Percentiles rank a stretch among this genome's conserved stretches.
phyloP scores from a whole-genome alignment of 2,113 vertebrate genomes.

The Oriolus oriolus region DNA sequence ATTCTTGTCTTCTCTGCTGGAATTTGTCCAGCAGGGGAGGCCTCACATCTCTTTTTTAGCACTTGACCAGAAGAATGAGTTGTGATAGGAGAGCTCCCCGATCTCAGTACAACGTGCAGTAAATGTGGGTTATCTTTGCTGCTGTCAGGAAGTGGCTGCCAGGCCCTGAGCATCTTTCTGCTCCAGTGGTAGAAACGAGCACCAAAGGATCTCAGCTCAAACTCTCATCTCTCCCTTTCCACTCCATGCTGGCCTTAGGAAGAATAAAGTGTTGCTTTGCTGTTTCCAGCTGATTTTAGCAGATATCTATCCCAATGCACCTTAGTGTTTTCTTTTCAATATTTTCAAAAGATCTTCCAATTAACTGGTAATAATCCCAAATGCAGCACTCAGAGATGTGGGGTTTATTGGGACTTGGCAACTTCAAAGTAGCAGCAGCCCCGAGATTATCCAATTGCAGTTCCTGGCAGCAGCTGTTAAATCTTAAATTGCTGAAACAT shows the following conservation, averaged over 20 bases:
- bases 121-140: neutral
- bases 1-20: neutral
- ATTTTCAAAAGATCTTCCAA: neutral
- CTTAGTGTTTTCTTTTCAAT: neutral
- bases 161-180: constrained; percentile 48
- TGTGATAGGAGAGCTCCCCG: neutral
- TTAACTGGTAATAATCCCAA: neutral
- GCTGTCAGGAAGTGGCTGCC: constrained; percentile 56
- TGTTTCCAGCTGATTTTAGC: neutral
- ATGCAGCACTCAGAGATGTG: neutral
- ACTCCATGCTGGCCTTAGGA: neutral
- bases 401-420: constrained; percentile 4
- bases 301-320: neutral
- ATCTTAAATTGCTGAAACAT: constrained; percentile 41
- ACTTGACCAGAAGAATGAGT: neutral
- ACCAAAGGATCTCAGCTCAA: constrained; percentile 48
- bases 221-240: constrained; percentile 36
- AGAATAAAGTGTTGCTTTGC: neutral
- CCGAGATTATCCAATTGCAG: neutral
- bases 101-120: neutral
- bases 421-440: constrained; percentile 13
- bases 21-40: neutral
- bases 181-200: constrained; percentile 53
- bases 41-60: neutral
- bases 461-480: constrained; percentile 29